Conservation (phyloP, 2,797 vertebrate genomes). For the Helicolenus hilgendorfi region DNA sequence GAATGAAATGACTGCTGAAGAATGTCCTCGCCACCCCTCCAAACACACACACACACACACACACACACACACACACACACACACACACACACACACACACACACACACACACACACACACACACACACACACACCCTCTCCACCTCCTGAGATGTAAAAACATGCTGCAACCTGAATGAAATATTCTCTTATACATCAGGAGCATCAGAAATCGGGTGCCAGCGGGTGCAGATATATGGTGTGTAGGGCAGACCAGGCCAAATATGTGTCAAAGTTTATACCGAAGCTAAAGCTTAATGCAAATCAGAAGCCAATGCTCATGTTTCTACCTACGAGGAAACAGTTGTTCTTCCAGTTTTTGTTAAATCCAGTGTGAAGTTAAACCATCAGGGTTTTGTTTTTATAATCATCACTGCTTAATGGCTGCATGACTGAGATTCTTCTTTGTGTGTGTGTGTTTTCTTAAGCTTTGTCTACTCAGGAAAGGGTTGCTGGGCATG, state of each 20-base stretch:
- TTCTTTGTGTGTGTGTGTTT: background rate
- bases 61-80: background rate
- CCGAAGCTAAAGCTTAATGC: background rate
- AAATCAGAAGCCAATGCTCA: background rate
- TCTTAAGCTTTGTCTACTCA: slow-evolving; percentile 3
- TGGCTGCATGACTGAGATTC: background rate
- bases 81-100: too few relatives aligned
- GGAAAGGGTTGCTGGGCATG: background rate
- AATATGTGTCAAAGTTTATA: background rate
- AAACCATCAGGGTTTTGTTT: background rate
- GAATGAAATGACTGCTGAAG: slow-evolving; percentile 68
- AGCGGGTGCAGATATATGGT: background rate
- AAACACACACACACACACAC: slow-evolving; percentile 2
- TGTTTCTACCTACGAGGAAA: background rate
- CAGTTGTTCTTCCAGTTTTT: background rate
- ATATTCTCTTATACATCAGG: slow-evolving; percentile 36
- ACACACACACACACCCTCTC: too few relatives aligned
- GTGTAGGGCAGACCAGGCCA: background rate
- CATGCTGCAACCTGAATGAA: slow-evolving; percentile 66
- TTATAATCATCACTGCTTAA: background rate
- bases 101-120: too few relatives aligned
- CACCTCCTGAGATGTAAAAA: slow-evolving; percentile 14
- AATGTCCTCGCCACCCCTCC: slow-evolving; percentile 32
- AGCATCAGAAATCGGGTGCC: slow-evolving; percentile 21
- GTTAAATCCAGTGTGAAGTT: background rate